Base-by-base conservation (phyloP, 2,797 vertebrate species). In the Xerus rutilus region DNA sequence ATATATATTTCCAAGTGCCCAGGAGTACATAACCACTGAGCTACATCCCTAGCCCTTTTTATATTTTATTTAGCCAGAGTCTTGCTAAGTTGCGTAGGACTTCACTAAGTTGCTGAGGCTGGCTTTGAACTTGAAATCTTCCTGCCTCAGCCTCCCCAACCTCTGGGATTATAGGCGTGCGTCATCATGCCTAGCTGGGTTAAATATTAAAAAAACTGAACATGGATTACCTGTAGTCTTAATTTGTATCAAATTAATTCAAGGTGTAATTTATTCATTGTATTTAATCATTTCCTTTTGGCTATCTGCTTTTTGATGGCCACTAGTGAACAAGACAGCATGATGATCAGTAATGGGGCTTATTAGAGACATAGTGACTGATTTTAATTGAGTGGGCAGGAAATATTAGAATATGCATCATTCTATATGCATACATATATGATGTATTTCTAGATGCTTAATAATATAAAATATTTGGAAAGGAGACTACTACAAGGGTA, bases 381-480 rank as follows among this genome's bases (percentile, higher is more conserved):
- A 30, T 45, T 86, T 82, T 43, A 73, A 49, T 86, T 94, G 69
- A 52, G 78, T n/a, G 81, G 35, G 77, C 32, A 95, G 70, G 62
- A 79, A 93, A 25, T 86, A 91, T 81, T 89, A 87, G 18, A 91
- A 67, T 84, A 65, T 86, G 28, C 7, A n/a, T 91, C 17, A 45
- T 52, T 73, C n/a, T n/a, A n/a, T n/a, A n/a, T n/a, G n/a, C n/a
- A n/a, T 49, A 67, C 59, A 70, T 52, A n/a, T 45, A 49, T 32
- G 30, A 32, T 32, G 28, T 85, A 88, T 90, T 92, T 91, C 54
- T 91, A 92, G 39, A 49, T 54, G 39, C 62, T 92, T 69, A 87
- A 52, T 85, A 88, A 88, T 77, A 25, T 15, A 74, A 91, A 83
- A 86, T 87, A 82, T 12, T 89, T 78, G 57, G 67, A 88, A 79